A percentile compares a stretch with the other conserved stretches of the same genome.
These are phyloP conservation scores for Porites rus DNA, from an alignment of 92 coral and sea anemone species.

Conservation along the genomic window DNA sequence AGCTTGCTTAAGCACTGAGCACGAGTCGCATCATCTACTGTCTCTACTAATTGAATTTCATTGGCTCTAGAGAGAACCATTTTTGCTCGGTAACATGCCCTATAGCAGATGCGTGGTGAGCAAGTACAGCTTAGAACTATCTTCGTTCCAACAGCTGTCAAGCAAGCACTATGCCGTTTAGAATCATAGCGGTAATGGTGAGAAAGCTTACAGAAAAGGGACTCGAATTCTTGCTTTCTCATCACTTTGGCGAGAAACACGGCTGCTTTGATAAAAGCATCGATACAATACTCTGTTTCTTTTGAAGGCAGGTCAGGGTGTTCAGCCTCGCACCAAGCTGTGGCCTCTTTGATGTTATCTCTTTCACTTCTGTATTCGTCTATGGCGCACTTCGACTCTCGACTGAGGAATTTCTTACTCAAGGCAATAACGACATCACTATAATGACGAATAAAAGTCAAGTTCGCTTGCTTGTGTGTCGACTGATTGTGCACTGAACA, in stretches of 20 bases:
- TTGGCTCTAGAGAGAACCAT: slow-evolving; percentile 29
- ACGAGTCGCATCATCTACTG: slow-evolving; percentile 7
- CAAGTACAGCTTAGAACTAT: slow-evolving; percentile 56
- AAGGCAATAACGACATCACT: slow-evolving; percentile 7
- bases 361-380: slow-evolving; percentile 51
- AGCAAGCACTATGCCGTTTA: slow-evolving; percentile 48
- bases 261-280: slow-evolving; percentile 45
- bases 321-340: slow-evolving; percentile 60
- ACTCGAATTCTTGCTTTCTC: slow-evolving; percentile 47
- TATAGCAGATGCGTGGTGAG: slow-evolving; percentile 32
- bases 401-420: slow-evolving; percentile 51
- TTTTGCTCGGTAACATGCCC: slow-evolving; percentile 37
- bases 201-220: slow-evolving; percentile 47
- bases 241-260: slow-evolving; percentile 61
- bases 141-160: slow-evolving; percentile 54
- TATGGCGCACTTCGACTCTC: slow-evolving; percentile 43
- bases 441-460: slow-evolving; percentile 36
- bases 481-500: slow-evolving; percentile 25
- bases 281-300: slow-evolving; percentile 33
- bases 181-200: slow-evolving; percentile 34
- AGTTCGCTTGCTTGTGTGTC: slow-evolving; percentile 38
- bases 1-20: slow-evolving; percentile 57
- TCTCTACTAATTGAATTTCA: background rate
- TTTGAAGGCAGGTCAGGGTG: slow-evolving; percentile 10
- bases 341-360: slow-evolving; percentile 62